Percentiles rank a stretch among this genome's conserved stretches.
These are phyloP conservation scores for Cephus cinctus DNA, from an alignment of 1,140 invertebrate genomes.

Conservation along the genomic window DNA sequence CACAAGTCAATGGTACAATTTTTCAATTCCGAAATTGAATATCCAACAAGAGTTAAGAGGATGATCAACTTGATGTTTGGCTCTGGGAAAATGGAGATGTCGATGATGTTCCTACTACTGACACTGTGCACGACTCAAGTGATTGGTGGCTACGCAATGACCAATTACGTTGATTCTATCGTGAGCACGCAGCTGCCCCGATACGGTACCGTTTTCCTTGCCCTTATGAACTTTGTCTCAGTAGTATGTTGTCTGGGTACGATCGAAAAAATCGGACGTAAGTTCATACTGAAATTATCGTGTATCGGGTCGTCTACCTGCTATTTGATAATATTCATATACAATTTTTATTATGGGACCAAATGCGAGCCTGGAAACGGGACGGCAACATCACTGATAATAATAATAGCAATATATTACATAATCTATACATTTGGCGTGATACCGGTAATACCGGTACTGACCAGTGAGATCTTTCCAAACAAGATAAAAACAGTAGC, in stretches of 20 bases:
- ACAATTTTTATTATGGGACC: conserved; percentile 2
- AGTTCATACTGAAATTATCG: conserved; percentile 14
- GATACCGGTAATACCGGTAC: conserved; percentile 22
- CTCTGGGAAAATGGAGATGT: background rate
- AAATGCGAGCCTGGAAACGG: background rate
- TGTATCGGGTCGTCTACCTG: conserved; percentile 17
- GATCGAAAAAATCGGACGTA: conserved; percentile 19
- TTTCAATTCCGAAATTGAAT: conserved; percentile 4
- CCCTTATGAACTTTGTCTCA: conserved; percentile 11
- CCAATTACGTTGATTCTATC: conserved; percentile 11
- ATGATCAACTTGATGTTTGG: conserved; percentile 2
- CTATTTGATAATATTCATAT: conserved; percentile 17
- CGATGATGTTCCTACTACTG: conserved; percentile 7
- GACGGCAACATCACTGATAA: background rate
- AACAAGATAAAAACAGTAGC: conserved; percentile 15
- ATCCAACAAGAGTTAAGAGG: too few species aligned
- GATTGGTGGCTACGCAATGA: conserved; percentile 20
- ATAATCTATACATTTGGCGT: conserved; percentile 21
- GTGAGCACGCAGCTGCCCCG: conserved; percentile 3
- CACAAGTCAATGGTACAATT: conserved; percentile 20
- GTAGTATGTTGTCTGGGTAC: conserved; percentile 12
- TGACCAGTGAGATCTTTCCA: conserved; percentile 24
- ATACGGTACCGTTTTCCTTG: conserved; percentile 7
- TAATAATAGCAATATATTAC: conserved; percentile 21
- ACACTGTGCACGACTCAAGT: conserved; percentile 22